phyloP scores from a whole-genome alignment of 1,140 invertebrate species.

The Drosophila pallidifrons region DNA sequence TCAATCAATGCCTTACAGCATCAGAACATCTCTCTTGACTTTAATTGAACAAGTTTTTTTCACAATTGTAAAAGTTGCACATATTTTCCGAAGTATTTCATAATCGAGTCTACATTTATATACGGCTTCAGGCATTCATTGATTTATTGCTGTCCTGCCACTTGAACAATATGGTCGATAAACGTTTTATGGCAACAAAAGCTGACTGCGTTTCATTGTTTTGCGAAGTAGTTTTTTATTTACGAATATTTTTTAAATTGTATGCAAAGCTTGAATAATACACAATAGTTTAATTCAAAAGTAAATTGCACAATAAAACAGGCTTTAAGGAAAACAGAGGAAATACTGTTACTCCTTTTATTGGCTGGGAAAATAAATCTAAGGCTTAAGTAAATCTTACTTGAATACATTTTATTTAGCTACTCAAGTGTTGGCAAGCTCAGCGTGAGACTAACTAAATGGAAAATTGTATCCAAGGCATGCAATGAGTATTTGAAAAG shows the following conservation, averaged over 20 bases:
- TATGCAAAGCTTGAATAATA: constrained; percentile 18
- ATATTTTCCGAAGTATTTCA: neutral
- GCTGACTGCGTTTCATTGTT: constrained; percentile 1
- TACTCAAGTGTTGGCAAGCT: constrained; percentile 34
- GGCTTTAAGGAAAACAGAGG: constrained; percentile 16
- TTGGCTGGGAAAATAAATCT: constrained; percentile 60
- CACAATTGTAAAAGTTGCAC: neutral
- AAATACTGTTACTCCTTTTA: constrained; percentile 12
- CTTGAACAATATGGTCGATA: constrained; percentile 31
- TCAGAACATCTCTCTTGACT: neutral
- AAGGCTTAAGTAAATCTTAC: constrained; percentile 72
- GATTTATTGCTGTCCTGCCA: constrained; percentile 15
- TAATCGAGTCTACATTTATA: neutral
- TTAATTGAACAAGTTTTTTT: neutral
- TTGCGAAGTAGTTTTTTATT: constrained; percentile 24
- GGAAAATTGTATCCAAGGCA: too few species aligned
- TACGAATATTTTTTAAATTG: constrained; percentile 10
- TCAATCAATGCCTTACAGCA: neutral
- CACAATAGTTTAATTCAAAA: constrained; percentile 19
- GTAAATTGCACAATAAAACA: constrained; percentile 32
- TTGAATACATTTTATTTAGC: constrained; percentile 65
- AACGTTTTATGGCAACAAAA: constrained; percentile 30
- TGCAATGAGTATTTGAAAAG: too few species aligned
- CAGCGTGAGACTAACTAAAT: neutral
- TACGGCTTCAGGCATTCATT: neutral